Evolutionary conservation across 2,113 vertebrate species (phyloP), one percentile per base, ranked within the genome.

Genomic region (Perca fluviatilis): DNA sequence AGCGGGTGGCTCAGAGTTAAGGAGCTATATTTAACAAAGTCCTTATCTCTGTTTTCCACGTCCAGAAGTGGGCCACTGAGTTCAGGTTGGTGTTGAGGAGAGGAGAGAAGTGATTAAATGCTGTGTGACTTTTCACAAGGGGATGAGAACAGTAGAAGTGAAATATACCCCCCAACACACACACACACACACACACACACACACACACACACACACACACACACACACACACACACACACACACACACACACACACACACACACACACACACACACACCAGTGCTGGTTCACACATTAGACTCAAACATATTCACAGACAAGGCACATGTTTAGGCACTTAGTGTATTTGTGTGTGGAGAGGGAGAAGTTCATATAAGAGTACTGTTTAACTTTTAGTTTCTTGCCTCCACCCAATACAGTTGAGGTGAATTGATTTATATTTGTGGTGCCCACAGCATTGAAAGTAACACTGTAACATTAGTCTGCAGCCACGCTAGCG

Each of bases 121-220:
- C 83, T 74, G 91, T 92, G 91, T 82, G 92, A 95, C 82, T 94
- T 94, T 84, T 93, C 85, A 92, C 90, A 82, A 60, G 80, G 50
- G 47, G 80, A 77, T 92, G 92, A 83, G 89, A 92, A 86, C 77
- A 85, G 89, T 85, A 82, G 83, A 80, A 74, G 78, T 83, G 83
- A 86, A 74, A 86, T 43, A 15, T 56, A 23, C 71, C 58, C 36
- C 63, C 64, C 40, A 30, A 30, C 30, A 30, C 30, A 30, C 30
- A 30, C 30, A 30, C 30, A 30, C 1, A 30, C 30, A 27, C 27
- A 27, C 27, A 50, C 77, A 69, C 18, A 64, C 53, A 71, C 40
- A 78, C 30, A 51, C 6, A 27, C 27, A 27, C 27, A 27, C 27
- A 27, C 27, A 27, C 27, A 27, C 27, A 27, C 27, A 27, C 27